Base-by-base conservation (phyloP, 2,113 vertebrate species). In the Alligator mississippiensis region DNA sequence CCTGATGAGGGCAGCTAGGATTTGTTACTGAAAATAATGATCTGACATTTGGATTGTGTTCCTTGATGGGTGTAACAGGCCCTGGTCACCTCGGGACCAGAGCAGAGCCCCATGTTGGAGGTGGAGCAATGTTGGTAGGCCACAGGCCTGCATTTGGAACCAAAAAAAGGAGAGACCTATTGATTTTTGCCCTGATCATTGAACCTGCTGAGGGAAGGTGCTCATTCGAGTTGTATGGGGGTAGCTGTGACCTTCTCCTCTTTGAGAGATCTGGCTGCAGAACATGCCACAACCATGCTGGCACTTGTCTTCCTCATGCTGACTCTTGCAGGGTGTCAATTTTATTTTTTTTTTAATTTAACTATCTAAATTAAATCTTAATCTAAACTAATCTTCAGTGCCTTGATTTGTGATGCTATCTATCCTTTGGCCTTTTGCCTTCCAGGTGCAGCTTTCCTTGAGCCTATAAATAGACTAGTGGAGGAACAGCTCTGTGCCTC, bases 201-300 rank as follows among this genome's bases (percentile, higher is more conserved):
- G 86, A 70, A 55, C 72, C 66, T 83, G 94, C 82, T 60, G 85
- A 87, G 91, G 59, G 87, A 89, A 77, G 86, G 61, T 82, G 9
- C 82, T 27, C 54, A 11, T 24, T n/a, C 22, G 83, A 66, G 54
- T 24, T 80, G 24, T 90, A 76, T 72, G 70, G n/a, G n/a, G 11
- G 59, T 79, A 77, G 59, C 61, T 6, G 4, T 11, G 4, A 47
- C 79, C 85, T 86, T 86, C 28, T 24, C 28, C 81, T 14, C 30
- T 61, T 25, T 62, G n/a, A 47, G 59, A 61, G 57, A 28, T 11
- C 25, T 76, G 47, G 25, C 47, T 16, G 21, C 70, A 47, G 27
- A 47, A 24, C 54, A 18, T 16, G 9, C 54, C 5, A 11, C 6
- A 10, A 17, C 14, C 18, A 27, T 17, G 54, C 4, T 58, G 75